Base-by-base conservation (phyloP, 2,888 invertebrate genomes). In the Phengaris arion region DNA sequence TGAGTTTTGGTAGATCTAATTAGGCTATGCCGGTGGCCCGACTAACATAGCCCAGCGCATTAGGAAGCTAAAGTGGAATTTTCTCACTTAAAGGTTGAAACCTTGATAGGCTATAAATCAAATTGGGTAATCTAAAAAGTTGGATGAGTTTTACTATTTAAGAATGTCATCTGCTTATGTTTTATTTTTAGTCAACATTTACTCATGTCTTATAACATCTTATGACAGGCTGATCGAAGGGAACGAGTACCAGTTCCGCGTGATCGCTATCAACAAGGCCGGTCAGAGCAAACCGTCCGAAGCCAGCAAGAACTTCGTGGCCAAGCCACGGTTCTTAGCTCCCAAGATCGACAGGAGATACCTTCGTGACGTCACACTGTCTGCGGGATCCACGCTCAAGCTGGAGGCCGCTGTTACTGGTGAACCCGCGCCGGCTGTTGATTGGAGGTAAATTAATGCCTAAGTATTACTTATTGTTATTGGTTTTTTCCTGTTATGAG, bases 321-420 rank as follows among this genome's bases (percentile, higher is more conserved):
- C 98, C 75, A 98, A 98, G 86, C 98, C 98, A 0, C 95, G 98
- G 79, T 97, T 96, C 94, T 91, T 99, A 87, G 98, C 99, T 79
- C 99, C 99, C 22, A 98, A 97, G 93, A 99, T 99, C 88, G 98
- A 99, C 92, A 95, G 99, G 78, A 96, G 98, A 80, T 97, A 98
- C 85, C 94, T 99, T 48, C 96, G 98, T 59, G 98, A 98, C 84
- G 94, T 99, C 68, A 97, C 97, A 2, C 93, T 99, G 76, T 98
- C 99, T 57, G 97, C 98, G 69, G 99, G 99, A 64, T 96, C 98
- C 45, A 96, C 98, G 35, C 95, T 99, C 79, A 99, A 99, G 90
- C 96, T 99, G 85, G 98, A 99, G 83, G 98, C 98, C 0, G 96
- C 96, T 78, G 97, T 99, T 76, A 97, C 96, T 85, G 99, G 99